Evolutionary conservation across 2,888 invertebrate species (phyloP), one percentile per base, ranked within the genome.

Genomic region (Prostheceraeus crozeri): DNA sequence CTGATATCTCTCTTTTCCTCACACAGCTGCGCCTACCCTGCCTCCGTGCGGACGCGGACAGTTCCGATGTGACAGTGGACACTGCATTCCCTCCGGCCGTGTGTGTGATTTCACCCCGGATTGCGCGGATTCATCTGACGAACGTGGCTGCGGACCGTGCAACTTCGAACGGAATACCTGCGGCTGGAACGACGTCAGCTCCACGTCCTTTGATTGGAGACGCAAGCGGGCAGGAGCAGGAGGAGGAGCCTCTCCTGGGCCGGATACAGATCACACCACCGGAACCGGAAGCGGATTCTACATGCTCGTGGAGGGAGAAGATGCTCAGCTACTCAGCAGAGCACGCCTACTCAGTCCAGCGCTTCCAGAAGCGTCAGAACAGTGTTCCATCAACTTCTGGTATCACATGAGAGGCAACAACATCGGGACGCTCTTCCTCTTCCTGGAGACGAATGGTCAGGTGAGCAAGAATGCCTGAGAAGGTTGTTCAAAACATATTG

Each of bases 381-480:
- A 40, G 10, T 55, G 55, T 52, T 16, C 31, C n/a, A 21, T 61
- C 23, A 48, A 28, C 6, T 61, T 61, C 51, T 61, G 61, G 61
- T 72, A 68, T 63, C 68, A 68, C 62, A 70, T 73, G 72, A 65
- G 67, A 40, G 73, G 73, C 11, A 60, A 54, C 3, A 65, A 67
- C 19, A 66, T 69, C 28, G 73, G 73, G 1, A 62, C 63, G 1
- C 67, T 74, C n/a, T n/a, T n/a, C n/a, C n/a, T n/a, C n/a, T 36
- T 4, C 21, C 16, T 21, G 36, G 16, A 2, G 36, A 36, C 36
- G 16, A 16, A 2, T 36, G 16, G 21, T 36, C 3, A 36, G 19
- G 16, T 16, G 36, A 3, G 16, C 36, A 36, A n/a, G n/a, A n/a
- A n/a, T n/a, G n/a, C n/a, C n/a, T n/a, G n/a, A n/a, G n/a, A n/a